phyloP scores from a whole-genome alignment of 2,797 vertebrate species.

The Podargus strigoides region DNA sequence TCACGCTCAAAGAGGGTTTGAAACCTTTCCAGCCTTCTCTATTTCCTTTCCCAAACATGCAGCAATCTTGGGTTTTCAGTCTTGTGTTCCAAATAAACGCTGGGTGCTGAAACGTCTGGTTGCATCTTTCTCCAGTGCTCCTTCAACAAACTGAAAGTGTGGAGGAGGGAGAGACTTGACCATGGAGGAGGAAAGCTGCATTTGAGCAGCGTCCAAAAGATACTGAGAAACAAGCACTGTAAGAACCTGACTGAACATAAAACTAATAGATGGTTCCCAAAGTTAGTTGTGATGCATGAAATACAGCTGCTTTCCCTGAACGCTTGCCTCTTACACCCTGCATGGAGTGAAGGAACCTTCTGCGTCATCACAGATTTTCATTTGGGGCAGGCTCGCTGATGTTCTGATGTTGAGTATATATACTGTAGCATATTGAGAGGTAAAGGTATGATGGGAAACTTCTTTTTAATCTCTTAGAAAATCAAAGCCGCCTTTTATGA shows the following conservation, averaged over 20 bases:
- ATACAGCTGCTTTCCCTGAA: neutral
- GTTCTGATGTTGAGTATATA: neutral
- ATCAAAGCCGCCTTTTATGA: slow-evolving; percentile 14
- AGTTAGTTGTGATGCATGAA: neutral
- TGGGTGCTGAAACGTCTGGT: neutral
- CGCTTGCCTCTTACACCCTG: neutral
- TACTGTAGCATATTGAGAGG: neutral
- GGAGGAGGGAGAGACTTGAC: neutral
- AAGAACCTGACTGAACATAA: neutral
- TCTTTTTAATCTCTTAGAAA: neutral
- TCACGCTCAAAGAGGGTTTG: neutral
- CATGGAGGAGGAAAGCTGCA: neutral
- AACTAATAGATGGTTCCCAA: neutral
- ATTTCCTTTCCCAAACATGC: neutral
- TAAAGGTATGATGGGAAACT: neutral
- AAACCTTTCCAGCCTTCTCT: neutral
- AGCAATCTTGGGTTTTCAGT: neutral
- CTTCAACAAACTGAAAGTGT: neutral
- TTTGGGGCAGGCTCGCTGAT: neutral
- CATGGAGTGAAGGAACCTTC: neutral
- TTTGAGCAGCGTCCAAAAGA: neutral
- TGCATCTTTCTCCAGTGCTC: neutral
- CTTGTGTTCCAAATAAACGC: neutral
- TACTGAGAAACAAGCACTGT: neutral
- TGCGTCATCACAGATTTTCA: neutral